phyloP scores from a whole-genome alignment of 53 echinoderm and acorn worm species.

The Stichopus horrens region DNA sequence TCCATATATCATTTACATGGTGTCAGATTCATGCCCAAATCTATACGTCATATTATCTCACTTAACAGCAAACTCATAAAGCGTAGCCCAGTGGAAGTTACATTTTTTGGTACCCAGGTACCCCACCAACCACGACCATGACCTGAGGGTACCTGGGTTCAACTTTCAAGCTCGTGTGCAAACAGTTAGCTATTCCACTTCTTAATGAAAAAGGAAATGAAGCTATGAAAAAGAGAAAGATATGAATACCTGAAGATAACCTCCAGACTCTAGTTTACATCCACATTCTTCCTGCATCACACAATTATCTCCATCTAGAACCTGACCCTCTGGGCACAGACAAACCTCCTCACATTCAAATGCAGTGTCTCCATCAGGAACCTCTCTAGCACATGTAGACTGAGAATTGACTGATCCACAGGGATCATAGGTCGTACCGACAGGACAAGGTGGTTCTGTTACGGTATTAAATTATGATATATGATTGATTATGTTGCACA shows the following conservation, averaged over 20 bases:
- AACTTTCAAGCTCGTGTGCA: not conserved
- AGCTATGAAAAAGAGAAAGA: not conserved
- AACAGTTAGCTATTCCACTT: no score
- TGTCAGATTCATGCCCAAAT: no score
- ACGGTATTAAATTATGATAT: no score
- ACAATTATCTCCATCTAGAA: constrained; percentile 62
- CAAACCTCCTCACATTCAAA: constrained; percentile 67
- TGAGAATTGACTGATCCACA: constrained; percentile 65
- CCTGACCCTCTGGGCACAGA: constrained; percentile 58
- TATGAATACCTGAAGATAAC: constrained; percentile 46
- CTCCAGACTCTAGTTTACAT: constrained; percentile 55
- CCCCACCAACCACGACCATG: no score
- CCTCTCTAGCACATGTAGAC: constrained; percentile 57
- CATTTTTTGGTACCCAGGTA: no score
- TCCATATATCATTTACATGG: no score
- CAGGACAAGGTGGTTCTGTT: constrained; percentile 61
- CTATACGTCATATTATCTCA: no score
- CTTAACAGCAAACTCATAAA: no score
- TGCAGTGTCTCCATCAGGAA: constrained; percentile 16
- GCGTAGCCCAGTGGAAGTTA: no score
- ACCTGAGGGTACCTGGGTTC: no score
- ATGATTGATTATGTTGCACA: no score
- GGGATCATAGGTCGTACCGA: constrained; percentile 47
- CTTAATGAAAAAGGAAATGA: not conserved
- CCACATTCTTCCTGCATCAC: constrained; percentile 63